phyloP scores from a whole-genome alignment of 2,113 vertebrate species.

The Motacilla alba region DNA sequence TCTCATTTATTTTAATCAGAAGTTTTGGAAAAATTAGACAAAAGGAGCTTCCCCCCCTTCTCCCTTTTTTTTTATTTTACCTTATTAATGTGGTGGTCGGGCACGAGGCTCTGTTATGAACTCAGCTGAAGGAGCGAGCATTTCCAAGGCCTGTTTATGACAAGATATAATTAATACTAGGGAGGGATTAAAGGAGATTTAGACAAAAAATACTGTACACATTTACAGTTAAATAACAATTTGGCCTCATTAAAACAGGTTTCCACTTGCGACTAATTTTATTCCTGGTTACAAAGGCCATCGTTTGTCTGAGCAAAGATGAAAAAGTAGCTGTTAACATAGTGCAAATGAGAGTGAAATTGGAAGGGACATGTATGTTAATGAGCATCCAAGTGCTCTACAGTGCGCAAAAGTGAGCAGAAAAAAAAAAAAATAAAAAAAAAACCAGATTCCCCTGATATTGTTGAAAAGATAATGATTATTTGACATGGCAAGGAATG shows the following conservation, averaged over 20 bases:
- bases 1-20: slow-evolving; percentile 28
- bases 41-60: background rate
- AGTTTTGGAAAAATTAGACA: slow-evolving; percentile 17
- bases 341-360: slow-evolving; percentile 61
- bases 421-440: background rate
- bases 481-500: slow-evolving; percentile 10
- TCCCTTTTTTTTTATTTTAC: background rate
- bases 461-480: slow-evolving; percentile 33
- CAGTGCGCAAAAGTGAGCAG: background rate
- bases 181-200: slow-evolving; percentile 46
- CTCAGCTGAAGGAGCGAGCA: background rate
- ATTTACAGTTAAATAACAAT: slow-evolving; percentile 62
- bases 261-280: slow-evolving; percentile 39
- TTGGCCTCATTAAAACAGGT: slow-evolving; percentile 60
- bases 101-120: slow-evolving; percentile 3
- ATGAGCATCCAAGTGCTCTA: slow-evolving; percentile 32
- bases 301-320: slow-evolving; percentile 50
- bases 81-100: background rate
- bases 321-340: slow-evolving; percentile 62
- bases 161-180: slow-evolving; percentile 51
- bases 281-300: slow-evolving; percentile 50
- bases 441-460: background rate
- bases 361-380: slow-evolving; percentile 56
- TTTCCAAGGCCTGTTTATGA: slow-evolving; percentile 16
- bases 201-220: slow-evolving; percentile 25